Base-by-base conservation (phyloP, 1,140 invertebrate species). In the Gonioctena quinquepunctata region DNA sequence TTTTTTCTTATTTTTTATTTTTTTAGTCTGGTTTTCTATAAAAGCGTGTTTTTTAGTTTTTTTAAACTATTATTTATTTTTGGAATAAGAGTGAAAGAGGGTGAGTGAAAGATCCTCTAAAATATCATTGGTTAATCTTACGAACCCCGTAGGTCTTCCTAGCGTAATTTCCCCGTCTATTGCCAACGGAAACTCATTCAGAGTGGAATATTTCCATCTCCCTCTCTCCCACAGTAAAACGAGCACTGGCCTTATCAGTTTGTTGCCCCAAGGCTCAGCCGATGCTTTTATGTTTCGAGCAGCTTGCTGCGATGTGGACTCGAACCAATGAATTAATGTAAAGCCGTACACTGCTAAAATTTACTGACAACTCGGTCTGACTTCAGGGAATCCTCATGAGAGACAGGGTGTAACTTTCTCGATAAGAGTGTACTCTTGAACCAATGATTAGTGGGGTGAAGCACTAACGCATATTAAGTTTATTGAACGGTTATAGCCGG, bases 271-370 rank as follows among this genome's bases (percentile, higher is more conserved):
- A 65, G 68, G 68, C 62, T 64, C 27, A 60, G 52, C 22, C 61
- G 68, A 64, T 57, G 50, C 62, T 70, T 70, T 70, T 42, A 64
- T 64, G 68, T 65, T 42, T 33, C 52, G 54, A 65, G 33, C 68
- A 64, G 68, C 62, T 64, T 70, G 62, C 61, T 70, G 68, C 54
- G 28, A 64, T 64, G 56, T 19, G 50, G 62, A 63, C 52, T 68
- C 52, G 54, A 49, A 42, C 68, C 68, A 70, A 70, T 70, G 68
- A 70, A 70, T 70, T 70, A 65, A 70, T 70, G 27, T 70, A 59
- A 28, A 56, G 48, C 22, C 11, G 52, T 59, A 70, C 68, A 70
- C 68, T 70, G 68, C 25, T 65, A 70, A 65, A 69, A 61, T 27
- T 16, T 21, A 13, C 5, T 3, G 16, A n/a, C 33, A 13, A n/a